Conservation (phyloP, 2,888 invertebrate species). For the Drosophila crucigera region DNA sequence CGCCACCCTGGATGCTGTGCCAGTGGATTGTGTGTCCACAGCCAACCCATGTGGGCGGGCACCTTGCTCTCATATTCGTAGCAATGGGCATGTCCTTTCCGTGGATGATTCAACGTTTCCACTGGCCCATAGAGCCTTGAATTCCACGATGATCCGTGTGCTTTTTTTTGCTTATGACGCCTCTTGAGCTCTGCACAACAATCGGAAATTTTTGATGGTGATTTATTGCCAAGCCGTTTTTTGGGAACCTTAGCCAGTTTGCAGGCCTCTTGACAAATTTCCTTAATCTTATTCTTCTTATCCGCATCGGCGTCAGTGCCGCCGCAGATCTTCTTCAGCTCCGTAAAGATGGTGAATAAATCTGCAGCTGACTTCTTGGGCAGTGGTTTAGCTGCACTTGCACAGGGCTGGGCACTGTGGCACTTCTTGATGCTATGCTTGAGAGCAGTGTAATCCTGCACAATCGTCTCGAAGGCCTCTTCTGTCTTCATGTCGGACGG, state of each 20-base stretch:
- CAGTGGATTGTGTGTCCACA: conserved; percentile 86
- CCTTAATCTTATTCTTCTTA: conserved; percentile 23
- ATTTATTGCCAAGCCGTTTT: not conserved
- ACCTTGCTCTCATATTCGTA: conserved; percentile 86
- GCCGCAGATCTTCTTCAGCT: conserved; percentile 73
- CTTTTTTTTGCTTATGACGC: conserved; percentile 9
- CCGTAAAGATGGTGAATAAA: conserved; percentile 76
- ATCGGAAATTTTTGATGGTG: not conserved
- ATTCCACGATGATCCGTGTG: conserved; percentile 7
- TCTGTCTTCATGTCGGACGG: conserved; percentile 37
- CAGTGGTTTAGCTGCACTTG: not conserved
- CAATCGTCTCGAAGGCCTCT: conserved; percentile 54
- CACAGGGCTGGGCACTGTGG: not conserved
- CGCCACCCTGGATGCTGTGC: conserved; percentile 80
- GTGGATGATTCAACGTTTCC: not conserved
- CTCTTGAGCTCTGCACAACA: conserved; percentile 5
- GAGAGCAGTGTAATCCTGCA: conserved; percentile 51
- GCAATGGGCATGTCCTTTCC: conserved; percentile 85
- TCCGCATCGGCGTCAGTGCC: not conserved
- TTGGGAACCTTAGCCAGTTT: conserved; percentile 28
- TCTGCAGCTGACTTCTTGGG: conserved; percentile 52
- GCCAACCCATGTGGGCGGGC: conserved; percentile 89
- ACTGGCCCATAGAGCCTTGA: conserved; percentile 48
- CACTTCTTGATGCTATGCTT: conserved; percentile 48
- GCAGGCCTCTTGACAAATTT: conserved; percentile 66